Base-by-base conservation (phyloP, 2,888 invertebrate species). In the Drosophila paracracens region DNA sequence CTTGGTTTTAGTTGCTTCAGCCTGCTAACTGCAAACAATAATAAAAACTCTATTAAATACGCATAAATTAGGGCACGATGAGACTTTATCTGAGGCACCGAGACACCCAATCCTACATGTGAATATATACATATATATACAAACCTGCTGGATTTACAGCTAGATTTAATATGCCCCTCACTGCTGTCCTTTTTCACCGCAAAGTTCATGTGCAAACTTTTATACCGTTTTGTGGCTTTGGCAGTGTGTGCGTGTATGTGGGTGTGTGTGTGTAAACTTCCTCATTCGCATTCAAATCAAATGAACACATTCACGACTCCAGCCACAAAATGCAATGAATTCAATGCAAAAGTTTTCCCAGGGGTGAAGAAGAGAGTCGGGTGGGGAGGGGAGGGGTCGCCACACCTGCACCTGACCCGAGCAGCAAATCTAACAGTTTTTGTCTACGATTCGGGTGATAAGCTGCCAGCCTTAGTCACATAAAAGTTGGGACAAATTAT, bases 31-130 rank as follows among this genome's bases (percentile, higher is more conserved):
- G 74, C 75, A 76, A 82, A 86, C 84, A 88, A 88, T 82, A 87
- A 88, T 83, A 87, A 87, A 89, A 88, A 85, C 82, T 83, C 88
- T 81, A 89, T 88, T 88, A 89, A 88, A 88, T 88, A 83, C 82
- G 88, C 89, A 89, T 88, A 88, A 89, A 85, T 89, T 88, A 88
- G 70, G 74, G 53, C 40, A 77, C 61, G 60, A 60, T 57, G 80
- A 57, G 81, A 57, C 50, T 57, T 65, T 46, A 56, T 64, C 61
- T 8, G 57, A 29, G 54, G 51, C 56, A 43, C 43, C 43, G 10
- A 38, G 29, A 11, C 16, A 36, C 21, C 52, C 40, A n/a, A 35
- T 51, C n/a, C 46, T 70, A 35, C 62, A 59, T 65, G 4, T 16
- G 16, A 7, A 36, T 21, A 33, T 21, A 31, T 0, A 18, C 3